Conservation (phyloP, 1,140 invertebrate genomes). For the Achroia grisella region DNA sequence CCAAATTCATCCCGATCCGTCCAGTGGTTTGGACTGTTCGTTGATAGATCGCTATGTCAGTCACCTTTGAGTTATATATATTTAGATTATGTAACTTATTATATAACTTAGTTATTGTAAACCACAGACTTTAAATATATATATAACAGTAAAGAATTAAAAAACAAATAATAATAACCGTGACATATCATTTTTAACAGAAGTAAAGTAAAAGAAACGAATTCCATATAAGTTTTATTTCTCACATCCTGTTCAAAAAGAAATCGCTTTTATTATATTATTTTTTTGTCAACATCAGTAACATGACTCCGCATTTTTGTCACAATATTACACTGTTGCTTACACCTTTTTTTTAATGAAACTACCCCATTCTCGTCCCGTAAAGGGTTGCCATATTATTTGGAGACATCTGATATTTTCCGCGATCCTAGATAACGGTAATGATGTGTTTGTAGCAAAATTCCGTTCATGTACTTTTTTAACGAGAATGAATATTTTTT, state of each 20-base stretch:
- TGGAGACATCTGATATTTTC: constrained; percentile 40
- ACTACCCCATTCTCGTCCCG: constrained; percentile 41
- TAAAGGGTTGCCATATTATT: constrained; percentile 27
- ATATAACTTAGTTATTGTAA: too few species aligned
- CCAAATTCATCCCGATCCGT: too few species aligned
- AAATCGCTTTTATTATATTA: constrained; percentile 8
- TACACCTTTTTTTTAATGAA: constrained; percentile 24
- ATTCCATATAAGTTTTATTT: constrained; percentile 5
- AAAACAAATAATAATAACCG: too few species aligned
- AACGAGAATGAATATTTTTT: too few species aligned
- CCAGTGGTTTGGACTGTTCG: too few species aligned
- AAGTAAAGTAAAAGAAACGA: neutral
- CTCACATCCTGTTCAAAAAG: neutral
- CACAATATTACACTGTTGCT: constrained; percentile 57
- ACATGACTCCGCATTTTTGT: constrained; percentile 62
- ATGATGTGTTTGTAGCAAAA: constrained; percentile 21
- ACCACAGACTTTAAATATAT: too few species aligned
- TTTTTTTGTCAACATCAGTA: constrained; percentile 25
- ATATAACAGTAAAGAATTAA: too few species aligned
- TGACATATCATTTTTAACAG: too few species aligned
- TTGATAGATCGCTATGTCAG: too few species aligned
- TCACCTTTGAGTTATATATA: too few species aligned
- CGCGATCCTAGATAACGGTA: constrained; percentile 38
- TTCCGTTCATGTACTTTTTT: constrained; percentile 3
- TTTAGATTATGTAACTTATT: too few species aligned